Conservation (phyloP, 2,888 invertebrate species). For the Rhamnusium bicolor region DNA sequence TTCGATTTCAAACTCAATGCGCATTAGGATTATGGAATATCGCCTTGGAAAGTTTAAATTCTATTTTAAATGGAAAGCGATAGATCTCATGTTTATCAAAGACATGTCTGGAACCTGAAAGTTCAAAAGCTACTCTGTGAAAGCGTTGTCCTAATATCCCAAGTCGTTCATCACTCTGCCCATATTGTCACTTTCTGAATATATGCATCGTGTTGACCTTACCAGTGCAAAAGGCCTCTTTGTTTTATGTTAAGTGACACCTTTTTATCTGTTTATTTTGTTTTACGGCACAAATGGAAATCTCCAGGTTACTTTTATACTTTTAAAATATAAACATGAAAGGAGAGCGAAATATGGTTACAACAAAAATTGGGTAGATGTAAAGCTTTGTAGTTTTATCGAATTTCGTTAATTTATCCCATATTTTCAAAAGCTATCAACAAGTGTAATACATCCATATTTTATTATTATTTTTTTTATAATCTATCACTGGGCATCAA, state of each 20-base stretch:
- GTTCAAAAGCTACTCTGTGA: slow-evolving; percentile 42
- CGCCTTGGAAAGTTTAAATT: slow-evolving; percentile 25
- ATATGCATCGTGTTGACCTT: slow-evolving; percentile 52
- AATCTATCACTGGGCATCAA: no score
- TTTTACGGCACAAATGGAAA: slow-evolving; percentile 1
- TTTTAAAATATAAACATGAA: not conserved
- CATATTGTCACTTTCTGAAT: slow-evolving; percentile 50
- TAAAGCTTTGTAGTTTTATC: not conserved
- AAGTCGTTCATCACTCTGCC: slow-evolving; percentile 51
- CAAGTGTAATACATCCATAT: no score
- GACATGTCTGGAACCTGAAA: slow-evolving; percentile 41
- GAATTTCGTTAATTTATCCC: no score
- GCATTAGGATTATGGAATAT: slow-evolving; percentile 10
- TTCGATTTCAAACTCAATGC: not conserved
- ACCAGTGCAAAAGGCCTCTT: slow-evolving; percentile 9
- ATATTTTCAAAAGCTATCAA: no score
- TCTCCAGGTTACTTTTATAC: not conserved
- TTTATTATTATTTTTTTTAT: no score
- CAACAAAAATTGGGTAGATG: not conserved
- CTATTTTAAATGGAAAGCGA: slow-evolving; percentile 45
- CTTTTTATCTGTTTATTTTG: not conserved
- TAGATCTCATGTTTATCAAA: slow-evolving; percentile 48
- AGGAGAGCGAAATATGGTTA: not conserved
- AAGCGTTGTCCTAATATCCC: slow-evolving; percentile 42
- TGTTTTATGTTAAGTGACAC: slow-evolving; percentile 23